A percentile compares a stretch with the other conserved stretches of the same genome.
Evolutionary conservation across 2,113 vertebrate species (phyloP).

Genomic region (Camelus bactrianus): DNA sequence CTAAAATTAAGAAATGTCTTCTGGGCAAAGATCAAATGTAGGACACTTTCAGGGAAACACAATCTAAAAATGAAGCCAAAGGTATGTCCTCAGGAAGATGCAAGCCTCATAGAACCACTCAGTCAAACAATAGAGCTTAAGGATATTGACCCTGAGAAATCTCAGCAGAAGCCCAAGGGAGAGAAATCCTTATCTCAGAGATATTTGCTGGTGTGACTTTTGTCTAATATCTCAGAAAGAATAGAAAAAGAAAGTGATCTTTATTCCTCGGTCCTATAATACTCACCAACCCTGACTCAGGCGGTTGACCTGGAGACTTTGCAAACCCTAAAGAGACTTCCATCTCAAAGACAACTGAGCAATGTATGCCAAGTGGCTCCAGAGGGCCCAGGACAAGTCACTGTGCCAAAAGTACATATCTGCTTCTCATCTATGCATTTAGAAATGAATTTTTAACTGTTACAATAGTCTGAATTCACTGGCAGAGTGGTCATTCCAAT

Average conservation of each 20-base stretch:
- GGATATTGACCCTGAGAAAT: neutral
- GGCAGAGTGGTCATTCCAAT: neutral
- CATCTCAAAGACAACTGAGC: neutral
- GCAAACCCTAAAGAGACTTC: neutral
- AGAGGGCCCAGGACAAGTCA: neutral
- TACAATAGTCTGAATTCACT: neutral
- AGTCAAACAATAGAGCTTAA: neutral
- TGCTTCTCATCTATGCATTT: neutral
- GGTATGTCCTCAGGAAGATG: neutral
- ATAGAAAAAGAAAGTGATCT: neutral
- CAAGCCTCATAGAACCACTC: neutral
- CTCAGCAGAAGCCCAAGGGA: neutral
- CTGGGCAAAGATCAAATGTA: conserved; percentile 19
- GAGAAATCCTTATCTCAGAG: neutral
- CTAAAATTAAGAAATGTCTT: conserved; percentile 51
- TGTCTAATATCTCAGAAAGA: neutral
- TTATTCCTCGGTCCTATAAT: neutral
- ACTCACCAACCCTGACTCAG: neutral
- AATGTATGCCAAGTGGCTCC: neutral
- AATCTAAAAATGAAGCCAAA: conserved; percentile 48
- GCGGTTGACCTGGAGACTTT: neutral
- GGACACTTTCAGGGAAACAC: neutral
- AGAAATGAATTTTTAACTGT: neutral
- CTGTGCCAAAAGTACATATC: neutral
- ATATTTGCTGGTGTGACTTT: neutral